Percentiles rank a stretch among this genome's conserved stretches.
Evolutionary conservation across 2,113 vertebrate species (phyloP).

Genomic region (Hippocampus abdominalis): DNA sequence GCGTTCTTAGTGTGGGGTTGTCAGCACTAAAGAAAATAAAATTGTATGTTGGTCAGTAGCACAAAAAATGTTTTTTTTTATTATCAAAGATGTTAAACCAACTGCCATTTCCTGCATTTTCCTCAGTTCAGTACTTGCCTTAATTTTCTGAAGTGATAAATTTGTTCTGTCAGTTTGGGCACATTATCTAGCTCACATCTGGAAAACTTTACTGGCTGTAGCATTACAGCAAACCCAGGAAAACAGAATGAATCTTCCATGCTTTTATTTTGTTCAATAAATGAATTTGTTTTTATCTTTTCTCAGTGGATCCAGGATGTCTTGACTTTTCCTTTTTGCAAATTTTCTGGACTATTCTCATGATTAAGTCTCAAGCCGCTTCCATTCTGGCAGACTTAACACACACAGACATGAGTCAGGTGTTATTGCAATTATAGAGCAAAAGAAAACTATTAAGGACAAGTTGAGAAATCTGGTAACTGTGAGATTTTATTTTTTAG

Average conservation of each 20-base stretch:
- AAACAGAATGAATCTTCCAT: constrained; percentile 61
- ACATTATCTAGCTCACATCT: constrained; percentile 24
- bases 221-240: constrained; percentile 27
- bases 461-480: not conserved
- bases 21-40: constrained; percentile 45
- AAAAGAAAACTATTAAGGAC: not conserved
- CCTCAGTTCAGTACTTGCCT: constrained; percentile 74
- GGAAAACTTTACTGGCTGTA: constrained; percentile 17
- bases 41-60: constrained; percentile 73
- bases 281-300: constrained; percentile 46
- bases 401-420: not conserved
- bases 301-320: constrained; percentile 44
- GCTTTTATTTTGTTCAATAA: constrained; percentile 65
- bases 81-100: constrained; percentile 55
- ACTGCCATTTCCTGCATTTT: constrained; percentile 67
- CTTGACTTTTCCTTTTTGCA: constrained; percentile 44
- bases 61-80: constrained; percentile 67
- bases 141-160: constrained; percentile 69
- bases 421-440: not conserved
- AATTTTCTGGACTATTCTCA: not conserved
- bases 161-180: constrained; percentile 42
- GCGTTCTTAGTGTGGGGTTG: constrained; percentile 28
- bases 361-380: not conserved
- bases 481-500: constrained; percentile 11
- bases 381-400: not conserved